phyloP scores from a whole-genome alignment of 2,888 invertebrate species.

The Polia nebulosa region DNA sequence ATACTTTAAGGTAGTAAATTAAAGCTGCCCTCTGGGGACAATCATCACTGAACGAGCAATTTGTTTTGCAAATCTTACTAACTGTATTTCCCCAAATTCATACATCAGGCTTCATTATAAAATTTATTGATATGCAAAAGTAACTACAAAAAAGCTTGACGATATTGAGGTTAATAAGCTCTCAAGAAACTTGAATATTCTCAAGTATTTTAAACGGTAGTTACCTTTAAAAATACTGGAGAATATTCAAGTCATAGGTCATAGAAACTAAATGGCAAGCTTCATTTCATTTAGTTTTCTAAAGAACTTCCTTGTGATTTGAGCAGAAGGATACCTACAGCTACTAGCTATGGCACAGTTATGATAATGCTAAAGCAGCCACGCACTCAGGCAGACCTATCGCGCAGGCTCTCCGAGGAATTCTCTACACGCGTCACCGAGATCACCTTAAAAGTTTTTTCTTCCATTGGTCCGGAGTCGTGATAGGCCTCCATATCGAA shows the following conservation, averaged over 20 bases:
- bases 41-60: constrained; percentile 28
- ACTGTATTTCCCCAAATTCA: constrained; percentile 15
- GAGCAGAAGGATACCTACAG: constrained; percentile 56
- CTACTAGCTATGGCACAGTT: constrained; percentile 55
- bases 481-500: constrained; percentile 69
- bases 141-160: background rate
- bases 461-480: constrained; percentile 57
- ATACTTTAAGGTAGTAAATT: constrained; percentile 50
- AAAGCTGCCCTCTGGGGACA: constrained; percentile 48
- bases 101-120: background rate
- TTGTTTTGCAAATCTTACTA: constrained; percentile 33
- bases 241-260: too few species aligned
- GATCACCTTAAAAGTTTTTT: constrained; percentile 64
- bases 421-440: constrained; percentile 53
- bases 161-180: background rate
- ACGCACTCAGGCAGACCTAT: constrained; percentile 62
- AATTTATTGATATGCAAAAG: background rate
- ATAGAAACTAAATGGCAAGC: constrained; percentile 21
- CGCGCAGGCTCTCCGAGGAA: constrained; percentile 62
- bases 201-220: constrained; percentile 20
- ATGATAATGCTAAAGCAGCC: constrained; percentile 62
- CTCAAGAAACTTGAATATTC: constrained; percentile 6
- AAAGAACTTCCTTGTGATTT: constrained; percentile 53
- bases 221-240: too few species aligned
- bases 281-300: constrained; percentile 50